Evolutionary conservation across 1,140 invertebrate species (phyloP).

Genomic region (Pollicipes pollicipes): DNA sequence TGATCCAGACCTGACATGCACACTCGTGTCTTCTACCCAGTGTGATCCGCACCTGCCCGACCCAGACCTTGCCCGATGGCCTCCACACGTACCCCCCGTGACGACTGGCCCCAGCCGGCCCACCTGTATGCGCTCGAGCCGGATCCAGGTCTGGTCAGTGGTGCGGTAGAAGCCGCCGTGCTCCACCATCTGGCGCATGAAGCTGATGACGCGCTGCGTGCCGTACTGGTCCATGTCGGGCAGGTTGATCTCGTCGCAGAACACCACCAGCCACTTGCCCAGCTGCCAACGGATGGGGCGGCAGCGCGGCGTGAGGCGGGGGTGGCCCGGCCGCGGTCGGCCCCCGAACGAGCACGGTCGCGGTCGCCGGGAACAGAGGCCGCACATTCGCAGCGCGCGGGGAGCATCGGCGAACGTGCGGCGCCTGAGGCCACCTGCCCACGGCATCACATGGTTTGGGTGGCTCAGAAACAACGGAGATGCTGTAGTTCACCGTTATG

Average conservation of each 20-base stretch:
- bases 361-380: no score
- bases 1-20: conserved; percentile 90
- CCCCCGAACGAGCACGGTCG: no score
- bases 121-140: conserved; percentile 51
- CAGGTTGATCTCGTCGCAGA: conserved; percentile 99
- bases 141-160: conserved; percentile 39
- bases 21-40: conserved; percentile 21
- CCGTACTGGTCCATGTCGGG: conserved; percentile 98
- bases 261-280: conserved; percentile 65
- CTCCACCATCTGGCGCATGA: conserved; percentile 91
- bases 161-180: conserved; percentile 53
- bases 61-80: conserved; percentile 31
- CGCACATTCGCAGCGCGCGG: no score
- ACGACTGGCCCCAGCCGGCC: conserved; percentile 43
- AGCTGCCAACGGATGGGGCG: conserved; percentile 62
- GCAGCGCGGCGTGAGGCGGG: no score
- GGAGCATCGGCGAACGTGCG: no score
- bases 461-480: no score
- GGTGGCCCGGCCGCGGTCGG: no score
- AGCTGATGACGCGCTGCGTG: conserved; percentile 96
- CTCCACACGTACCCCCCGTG: no score
- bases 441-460: no score
- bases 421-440: no score
- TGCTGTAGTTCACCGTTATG: no score
- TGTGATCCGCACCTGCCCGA: neutral